phyloP scores from a whole-genome alignment of 2,797 vertebrate genomes.

The Euphonia xanthogaster region DNA sequence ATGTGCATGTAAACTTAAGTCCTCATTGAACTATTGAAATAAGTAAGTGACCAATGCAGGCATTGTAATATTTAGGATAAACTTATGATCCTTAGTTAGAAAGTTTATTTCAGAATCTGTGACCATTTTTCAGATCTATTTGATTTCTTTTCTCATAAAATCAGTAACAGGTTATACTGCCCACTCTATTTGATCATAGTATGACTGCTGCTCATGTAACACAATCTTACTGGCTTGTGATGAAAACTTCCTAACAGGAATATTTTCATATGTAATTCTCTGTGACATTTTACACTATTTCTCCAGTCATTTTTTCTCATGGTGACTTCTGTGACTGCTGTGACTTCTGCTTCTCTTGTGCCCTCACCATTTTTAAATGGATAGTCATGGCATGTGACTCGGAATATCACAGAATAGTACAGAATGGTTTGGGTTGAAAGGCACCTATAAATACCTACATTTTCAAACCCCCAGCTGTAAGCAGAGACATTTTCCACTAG shows the following conservation, averaged over 20 bases:
- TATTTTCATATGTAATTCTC: neutral
- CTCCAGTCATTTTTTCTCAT: neutral
- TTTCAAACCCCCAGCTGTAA: neutral
- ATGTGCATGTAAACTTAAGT: neutral
- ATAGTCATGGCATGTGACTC: neutral
- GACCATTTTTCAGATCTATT: neutral
- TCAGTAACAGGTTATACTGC: neutral
- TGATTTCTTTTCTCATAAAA: neutral
- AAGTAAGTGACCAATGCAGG: neutral
- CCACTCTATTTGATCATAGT: neutral
- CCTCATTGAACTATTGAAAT: neutral
- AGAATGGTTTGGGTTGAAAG: neutral
- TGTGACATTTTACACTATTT: neutral
- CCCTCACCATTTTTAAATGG: neutral
- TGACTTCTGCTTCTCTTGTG: neutral
- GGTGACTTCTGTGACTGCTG: neutral
- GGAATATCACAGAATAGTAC: neutral
- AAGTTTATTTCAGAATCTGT: neutral
- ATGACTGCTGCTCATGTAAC: accelerated
- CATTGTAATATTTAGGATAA: neutral
- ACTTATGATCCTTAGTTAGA: neutral
- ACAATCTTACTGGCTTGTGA: neutral
- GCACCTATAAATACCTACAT: neutral
- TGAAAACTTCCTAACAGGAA: neutral
- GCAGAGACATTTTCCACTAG: neutral